Conservation (phyloP, 2,797 vertebrate genomes). For the Galagoides demidoff region DNA sequence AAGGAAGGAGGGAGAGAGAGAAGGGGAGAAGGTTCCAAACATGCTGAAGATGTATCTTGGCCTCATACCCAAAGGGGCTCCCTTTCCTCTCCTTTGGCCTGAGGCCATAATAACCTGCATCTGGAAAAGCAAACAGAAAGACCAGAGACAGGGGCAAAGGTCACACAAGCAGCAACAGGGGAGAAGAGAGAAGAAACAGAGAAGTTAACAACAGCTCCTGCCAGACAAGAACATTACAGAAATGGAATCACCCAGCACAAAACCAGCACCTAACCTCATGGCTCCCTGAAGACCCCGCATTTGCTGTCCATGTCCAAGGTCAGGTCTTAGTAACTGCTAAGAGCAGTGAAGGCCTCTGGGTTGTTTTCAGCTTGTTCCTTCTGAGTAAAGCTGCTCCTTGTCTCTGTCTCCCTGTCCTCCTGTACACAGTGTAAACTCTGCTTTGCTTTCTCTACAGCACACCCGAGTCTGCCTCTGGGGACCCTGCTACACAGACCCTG, state of each 20-base stretch:
- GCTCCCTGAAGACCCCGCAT: not conserved
- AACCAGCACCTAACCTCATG: not conserved
- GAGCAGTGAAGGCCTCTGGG: not conserved
- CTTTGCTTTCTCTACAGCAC: not conserved
- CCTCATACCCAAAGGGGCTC: not conserved
- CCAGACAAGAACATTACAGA: not conserved
- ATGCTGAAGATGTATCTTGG: not conserved
- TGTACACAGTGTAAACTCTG: not conserved
- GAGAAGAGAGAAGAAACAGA: not conserved
- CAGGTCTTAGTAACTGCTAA: not conserved
- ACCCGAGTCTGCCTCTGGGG: not conserved
- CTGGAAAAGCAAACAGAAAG: not conserved
- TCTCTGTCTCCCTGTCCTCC: not conserved
- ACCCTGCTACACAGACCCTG: too few species aligned
- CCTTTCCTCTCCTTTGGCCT: not conserved
- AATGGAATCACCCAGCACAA: not conserved
- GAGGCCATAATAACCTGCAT: not conserved
- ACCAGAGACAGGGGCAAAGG: not conserved
- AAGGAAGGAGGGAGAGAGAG: not conserved
- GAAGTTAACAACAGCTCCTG: not conserved
- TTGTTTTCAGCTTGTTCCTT: not conserved
- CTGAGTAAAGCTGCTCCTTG: not conserved
- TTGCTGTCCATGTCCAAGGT: not conserved
- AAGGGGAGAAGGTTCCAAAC: not conserved
- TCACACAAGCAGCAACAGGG: not conserved